Base-by-base conservation (phyloP, 2,888 invertebrate genomes). In the Caenorhabditis japonica region DNA sequence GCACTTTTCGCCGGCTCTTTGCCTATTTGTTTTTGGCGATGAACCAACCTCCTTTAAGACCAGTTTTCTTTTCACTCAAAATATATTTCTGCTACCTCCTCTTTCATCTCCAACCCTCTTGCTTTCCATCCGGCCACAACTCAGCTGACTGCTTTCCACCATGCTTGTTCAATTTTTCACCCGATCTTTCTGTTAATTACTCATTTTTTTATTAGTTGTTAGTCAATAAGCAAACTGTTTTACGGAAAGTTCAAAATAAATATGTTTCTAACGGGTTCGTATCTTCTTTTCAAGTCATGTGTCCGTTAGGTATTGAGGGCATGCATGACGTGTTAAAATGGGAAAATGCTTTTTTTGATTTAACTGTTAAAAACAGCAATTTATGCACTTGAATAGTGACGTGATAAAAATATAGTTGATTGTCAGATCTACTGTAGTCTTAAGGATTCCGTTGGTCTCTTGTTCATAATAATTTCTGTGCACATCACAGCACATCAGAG, bases 11-110 rank as follows among this genome's bases (percentile, higher is more conserved):
- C 44, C 51, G 66, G 66, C 56, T 56, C 56, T 56, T 66, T 56
- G 66, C 66, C 66, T 66, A 58, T 66, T 66, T 66, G 66, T 66
- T 66, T 66, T 66, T 56, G 66, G 66, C 66, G 66, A 56, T 66
- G 66, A 66, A 66, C 66, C 66, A 66, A 66, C 66, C 66, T 56
- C 66, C 66, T 66, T 66, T 51, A 56, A 66, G 66, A 66, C 66
- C 66, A 66, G 66, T 66, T 66, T 66, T 66, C 66, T 56, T 66
- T 66, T 66, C 66, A 66, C 66, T 66, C 66, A 44, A 66, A 66
- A 66, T 66, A 66, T 66, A 66, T 66, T 66, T 56, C 51, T 64
- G 64, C 55, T 64, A 64, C 59, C 60, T 69, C 69, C 69, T 47
- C 34, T 46, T 38, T 38, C 17, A 43, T 34, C 43, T 36, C 30